Conservation (phyloP, 2,113 vertebrate genomes). For the Zapornia atra region DNA sequence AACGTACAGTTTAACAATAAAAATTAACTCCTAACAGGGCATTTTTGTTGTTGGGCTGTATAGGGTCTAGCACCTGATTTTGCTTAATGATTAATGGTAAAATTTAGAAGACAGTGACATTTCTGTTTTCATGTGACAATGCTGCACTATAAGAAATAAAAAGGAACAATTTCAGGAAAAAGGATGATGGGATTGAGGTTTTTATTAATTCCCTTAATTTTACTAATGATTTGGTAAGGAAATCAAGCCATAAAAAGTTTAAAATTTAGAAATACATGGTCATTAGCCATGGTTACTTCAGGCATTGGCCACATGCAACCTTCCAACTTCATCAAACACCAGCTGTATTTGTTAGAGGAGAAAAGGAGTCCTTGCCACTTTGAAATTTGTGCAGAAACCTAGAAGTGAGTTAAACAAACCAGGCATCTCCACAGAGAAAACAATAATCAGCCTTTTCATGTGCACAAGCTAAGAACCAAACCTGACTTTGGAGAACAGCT, state of each 20-base stretch:
- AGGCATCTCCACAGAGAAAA: neutral
- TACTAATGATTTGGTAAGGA: neutral
- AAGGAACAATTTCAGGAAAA: neutral
- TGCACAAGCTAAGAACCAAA: neutral
- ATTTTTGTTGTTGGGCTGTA: neutral
- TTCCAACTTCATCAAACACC: neutral
- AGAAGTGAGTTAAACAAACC: neutral
- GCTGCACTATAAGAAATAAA: neutral
- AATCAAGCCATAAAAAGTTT: neutral
- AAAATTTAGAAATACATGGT: neutral
- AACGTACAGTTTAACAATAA: neutral
- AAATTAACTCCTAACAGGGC: neutral
- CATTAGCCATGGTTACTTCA: neutral
- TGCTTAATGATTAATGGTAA: neutral
- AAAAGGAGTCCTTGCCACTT: neutral
- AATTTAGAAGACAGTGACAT: neutral
- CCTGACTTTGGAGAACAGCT: neutral
- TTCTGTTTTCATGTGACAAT: neutral
- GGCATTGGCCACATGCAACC: neutral
- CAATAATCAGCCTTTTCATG: neutral
- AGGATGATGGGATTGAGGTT: fast-evolving
- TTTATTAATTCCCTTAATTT: neutral
- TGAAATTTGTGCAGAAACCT: neutral
- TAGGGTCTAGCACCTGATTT: neutral
- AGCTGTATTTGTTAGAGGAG: neutral